Conservation (phyloP, 2,113 vertebrate species). For the Cichladusa arquata region DNA sequence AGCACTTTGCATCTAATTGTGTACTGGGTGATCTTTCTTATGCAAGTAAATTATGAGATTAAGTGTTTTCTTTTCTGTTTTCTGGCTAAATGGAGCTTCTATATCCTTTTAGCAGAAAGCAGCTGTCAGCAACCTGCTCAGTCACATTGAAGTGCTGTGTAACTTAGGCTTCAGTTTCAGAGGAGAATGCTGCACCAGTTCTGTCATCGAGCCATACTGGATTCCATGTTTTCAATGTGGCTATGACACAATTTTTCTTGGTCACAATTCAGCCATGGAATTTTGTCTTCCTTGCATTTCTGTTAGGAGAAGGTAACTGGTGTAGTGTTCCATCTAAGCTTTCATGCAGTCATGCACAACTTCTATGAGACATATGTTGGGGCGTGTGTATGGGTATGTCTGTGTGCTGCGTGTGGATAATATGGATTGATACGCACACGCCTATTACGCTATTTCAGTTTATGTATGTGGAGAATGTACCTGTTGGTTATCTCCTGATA, state of each 20-base stretch:
- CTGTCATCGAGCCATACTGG: neutral
- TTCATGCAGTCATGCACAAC: conserved; percentile 61
- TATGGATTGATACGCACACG: conserved; percentile 44
- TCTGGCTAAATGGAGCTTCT: conserved; percentile 36
- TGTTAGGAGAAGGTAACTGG: conserved; percentile 58
- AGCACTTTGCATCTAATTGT: conserved; percentile 6
- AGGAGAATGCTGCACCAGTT: neutral
- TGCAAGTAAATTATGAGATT: neutral
- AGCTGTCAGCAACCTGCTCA: conserved; percentile 36
- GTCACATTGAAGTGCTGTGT: conserved; percentile 29
- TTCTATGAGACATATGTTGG: conserved; percentile 41
- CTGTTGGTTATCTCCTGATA: conserved; percentile 64
- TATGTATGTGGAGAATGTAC: conserved; percentile 57
- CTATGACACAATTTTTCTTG: conserved; percentile 17
- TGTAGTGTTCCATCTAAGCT: conserved; percentile 65
- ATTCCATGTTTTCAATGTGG: neutral
- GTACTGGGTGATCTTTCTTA: neutral
- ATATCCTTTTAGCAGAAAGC: conserved; percentile 24
- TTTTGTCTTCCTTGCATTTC: conserved; percentile 66
- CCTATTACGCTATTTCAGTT: conserved; percentile 60
- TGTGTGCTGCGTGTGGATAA: conserved; percentile 16
- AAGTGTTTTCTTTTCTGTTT: conserved; percentile 40
- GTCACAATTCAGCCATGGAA: conserved; percentile 40
- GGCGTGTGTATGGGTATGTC: conserved; percentile 62
- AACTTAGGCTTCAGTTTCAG: conserved; percentile 32